These are phyloP conservation scores for Lepilemur septentrionalis DNA, from an alignment of 2,797 vertebrate species.

Conservation along the genomic window DNA sequence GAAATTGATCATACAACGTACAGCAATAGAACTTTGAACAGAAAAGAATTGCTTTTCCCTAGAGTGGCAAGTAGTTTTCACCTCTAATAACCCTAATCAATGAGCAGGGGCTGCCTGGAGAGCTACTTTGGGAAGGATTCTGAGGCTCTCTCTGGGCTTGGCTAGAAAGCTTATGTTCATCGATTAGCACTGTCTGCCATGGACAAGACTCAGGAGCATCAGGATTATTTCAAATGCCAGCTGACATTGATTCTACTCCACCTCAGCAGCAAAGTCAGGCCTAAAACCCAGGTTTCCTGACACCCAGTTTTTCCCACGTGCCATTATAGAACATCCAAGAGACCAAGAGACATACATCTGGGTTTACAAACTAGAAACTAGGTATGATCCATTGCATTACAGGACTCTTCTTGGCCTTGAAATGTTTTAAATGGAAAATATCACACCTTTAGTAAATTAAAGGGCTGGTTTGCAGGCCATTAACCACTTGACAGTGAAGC, in stretches of 20 bases:
- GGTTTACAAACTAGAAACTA: not conserved
- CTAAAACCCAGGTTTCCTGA: not conserved
- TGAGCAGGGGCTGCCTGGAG: not conserved
- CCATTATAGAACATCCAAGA: not conserved
- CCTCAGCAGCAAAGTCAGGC: not conserved
- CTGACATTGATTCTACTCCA: not conserved
- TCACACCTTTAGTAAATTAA: not conserved
- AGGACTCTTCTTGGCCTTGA: not conserved
- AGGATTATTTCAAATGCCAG: not conserved
- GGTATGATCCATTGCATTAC: not conserved
- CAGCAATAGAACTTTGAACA: not conserved
- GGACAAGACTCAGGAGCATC: not conserved
- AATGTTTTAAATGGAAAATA: not conserved
- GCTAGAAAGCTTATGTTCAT: not conserved
- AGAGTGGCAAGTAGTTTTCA: not conserved
- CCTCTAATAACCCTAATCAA: not conserved
- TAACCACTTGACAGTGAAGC: conserved; percentile 25
- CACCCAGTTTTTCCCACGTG: not conserved
- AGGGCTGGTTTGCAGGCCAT: not conserved
- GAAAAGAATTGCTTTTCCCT: not conserved
- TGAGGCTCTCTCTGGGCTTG: not conserved
- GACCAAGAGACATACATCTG: not conserved
- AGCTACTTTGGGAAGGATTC: not conserved
- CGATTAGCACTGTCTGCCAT: not conserved
- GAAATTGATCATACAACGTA: not conserved